A percentile compares a stretch with the other conserved stretches of the same genome.
phyloP scores from a whole-genome alignment of 2,113 vertebrate genomes.

The Mirza zaza region DNA sequence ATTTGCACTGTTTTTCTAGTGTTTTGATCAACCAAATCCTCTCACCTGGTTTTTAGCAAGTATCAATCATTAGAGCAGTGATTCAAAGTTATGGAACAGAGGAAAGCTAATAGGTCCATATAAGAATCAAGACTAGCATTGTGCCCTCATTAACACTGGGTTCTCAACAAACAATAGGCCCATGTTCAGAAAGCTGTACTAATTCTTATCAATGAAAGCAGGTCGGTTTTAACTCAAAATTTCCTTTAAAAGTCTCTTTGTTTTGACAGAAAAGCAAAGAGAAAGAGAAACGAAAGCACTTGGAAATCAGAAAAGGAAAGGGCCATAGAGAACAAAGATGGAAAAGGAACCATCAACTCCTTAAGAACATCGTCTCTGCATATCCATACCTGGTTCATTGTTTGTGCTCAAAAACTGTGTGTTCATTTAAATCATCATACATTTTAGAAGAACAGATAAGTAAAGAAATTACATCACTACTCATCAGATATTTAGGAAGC shows the following conservation, averaged over 20 bases:
- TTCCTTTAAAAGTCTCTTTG: conserved; percentile 42
- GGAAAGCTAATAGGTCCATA: conserved; percentile 42
- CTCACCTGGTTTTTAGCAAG: conserved; percentile 65
- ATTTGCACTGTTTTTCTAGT: conserved; percentile 12
- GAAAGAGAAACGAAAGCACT: conserved; percentile 57
- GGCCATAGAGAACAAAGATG: not conserved
- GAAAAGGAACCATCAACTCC: not conserved
- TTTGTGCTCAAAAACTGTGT: not conserved
- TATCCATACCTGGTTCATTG: not conserved
- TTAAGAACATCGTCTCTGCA: not conserved
- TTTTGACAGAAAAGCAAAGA: conserved; percentile 60
- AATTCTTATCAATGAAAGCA: conserved; percentile 55
- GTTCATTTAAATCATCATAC: not conserved
- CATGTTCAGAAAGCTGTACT: conserved; percentile 53
- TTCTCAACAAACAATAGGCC: conserved; percentile 75
- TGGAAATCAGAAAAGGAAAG: conserved; percentile 35
- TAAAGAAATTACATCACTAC: not conserved
- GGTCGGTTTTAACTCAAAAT: conserved; percentile 49
- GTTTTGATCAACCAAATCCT: conserved; percentile 26
- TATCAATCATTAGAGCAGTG: conserved; percentile 38
- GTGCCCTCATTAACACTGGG: conserved; percentile 66
- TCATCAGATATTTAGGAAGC: conserved; percentile 4
- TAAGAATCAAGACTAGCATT: conserved; percentile 68
- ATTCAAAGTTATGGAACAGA: conserved; percentile 47
- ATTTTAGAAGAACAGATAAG: conserved; percentile 20